phyloP scores from a whole-genome alignment of 2,797 vertebrate genomes.

The Petrocephalus sullivani region DNA sequence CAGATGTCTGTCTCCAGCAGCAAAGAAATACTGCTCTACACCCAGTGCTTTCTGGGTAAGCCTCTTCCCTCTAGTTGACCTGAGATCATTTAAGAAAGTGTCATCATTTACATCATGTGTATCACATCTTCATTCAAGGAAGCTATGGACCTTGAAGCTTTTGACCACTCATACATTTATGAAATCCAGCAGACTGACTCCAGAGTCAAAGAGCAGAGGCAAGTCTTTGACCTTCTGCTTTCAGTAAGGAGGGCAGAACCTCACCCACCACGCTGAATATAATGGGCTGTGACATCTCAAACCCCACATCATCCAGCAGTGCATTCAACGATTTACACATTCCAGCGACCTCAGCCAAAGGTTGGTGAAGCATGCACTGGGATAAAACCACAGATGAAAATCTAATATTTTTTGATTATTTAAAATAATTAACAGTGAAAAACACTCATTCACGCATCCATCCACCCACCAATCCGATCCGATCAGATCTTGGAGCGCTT shows the following conservation, averaged over 20 bases:
- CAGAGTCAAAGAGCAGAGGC: neutral
- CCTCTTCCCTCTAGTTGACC: neutral
- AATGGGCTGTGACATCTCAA: neutral
- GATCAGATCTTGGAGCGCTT: no score
- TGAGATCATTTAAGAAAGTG: neutral
- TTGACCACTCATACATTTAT: neutral
- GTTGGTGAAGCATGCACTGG: neutral
- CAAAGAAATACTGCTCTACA: neutral
- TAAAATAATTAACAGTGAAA: neutral
- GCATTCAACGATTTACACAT: neutral
- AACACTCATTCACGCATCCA: neutral
- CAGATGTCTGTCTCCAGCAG: neutral
- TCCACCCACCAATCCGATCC: neutral
- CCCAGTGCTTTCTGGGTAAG: neutral
- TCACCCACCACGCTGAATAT: neutral
- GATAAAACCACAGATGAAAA: neutral
- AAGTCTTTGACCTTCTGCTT: neutral
- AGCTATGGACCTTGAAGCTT: neutral
- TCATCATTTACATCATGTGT: neutral
- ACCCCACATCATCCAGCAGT: neutral
- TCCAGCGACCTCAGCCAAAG: neutral
- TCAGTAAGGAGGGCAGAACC: neutral
- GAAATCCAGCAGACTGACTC: neutral
- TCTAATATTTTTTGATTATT: neutral
- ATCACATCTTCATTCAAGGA: neutral